A percentile compares a stretch with the other conserved stretches of the same genome.
These are phyloP conservation scores for Sebastes kiyomatsui DNA, from an alignment of 2,797 vertebrate genomes.

Conservation along the genomic window DNA sequence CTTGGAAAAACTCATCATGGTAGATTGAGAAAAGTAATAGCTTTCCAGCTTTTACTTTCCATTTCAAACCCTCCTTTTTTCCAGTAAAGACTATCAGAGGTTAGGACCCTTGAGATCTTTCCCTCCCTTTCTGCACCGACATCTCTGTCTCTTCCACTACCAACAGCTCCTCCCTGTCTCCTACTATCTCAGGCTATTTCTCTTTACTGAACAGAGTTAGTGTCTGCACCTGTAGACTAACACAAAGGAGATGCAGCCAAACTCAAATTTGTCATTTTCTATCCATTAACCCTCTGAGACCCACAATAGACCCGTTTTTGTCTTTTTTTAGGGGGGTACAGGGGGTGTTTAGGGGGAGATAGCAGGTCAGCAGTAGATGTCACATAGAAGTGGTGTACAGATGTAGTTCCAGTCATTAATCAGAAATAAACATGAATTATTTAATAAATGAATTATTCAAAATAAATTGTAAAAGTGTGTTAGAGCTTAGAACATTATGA, in stretches of 20 bases:
- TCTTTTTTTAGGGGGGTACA: too few relatives aligned
- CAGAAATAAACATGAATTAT: too few relatives aligned
- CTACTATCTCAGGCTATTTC: background rate
- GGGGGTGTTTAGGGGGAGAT: too few relatives aligned
- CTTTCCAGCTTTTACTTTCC: slow-evolving; percentile 31
- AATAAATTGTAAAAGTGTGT: too few relatives aligned
- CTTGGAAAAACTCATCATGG: background rate
- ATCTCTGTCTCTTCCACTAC: slow-evolving; percentile 14
- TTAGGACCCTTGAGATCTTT: slow-evolving; percentile 35
- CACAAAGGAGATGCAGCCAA: slow-evolving; percentile 9
- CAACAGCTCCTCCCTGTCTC: slow-evolving; percentile 17
- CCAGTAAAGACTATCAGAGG: slow-evolving; percentile 36
- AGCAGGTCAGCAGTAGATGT: too few relatives aligned
- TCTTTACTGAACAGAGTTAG: slow-evolving; percentile 17
- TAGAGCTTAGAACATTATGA: too few relatives aligned
- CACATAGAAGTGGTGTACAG: too few relatives aligned
- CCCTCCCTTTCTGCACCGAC: slow-evolving; percentile 21
- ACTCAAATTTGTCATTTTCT: background rate
- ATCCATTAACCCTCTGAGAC: too few relatives aligned
- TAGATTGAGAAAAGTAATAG: background rate
- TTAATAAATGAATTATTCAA: too few relatives aligned
- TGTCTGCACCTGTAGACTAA: slow-evolving; percentile 31
- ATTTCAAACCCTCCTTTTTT: slow-evolving; percentile 27
- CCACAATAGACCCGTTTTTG: too few relatives aligned
- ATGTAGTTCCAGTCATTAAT: too few relatives aligned